A percentile compares a stretch with the other conserved stretches of the same genome.
phyloP scores from a whole-genome alignment of 2,888 invertebrate species.

The Napeogenes sylphis region DNA sequence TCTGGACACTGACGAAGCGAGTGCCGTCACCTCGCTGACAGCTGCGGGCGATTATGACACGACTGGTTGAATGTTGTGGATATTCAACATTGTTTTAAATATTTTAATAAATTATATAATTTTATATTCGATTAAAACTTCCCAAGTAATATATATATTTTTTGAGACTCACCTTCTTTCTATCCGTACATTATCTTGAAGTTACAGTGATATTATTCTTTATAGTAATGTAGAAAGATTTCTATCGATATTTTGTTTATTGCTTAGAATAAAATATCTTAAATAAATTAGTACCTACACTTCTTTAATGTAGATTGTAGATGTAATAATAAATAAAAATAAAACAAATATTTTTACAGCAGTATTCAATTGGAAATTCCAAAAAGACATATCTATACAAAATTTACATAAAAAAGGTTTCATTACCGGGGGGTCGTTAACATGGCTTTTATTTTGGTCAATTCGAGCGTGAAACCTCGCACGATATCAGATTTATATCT shows the following conservation, averaged over 20 bases:
- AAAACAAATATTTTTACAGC: not conserved
- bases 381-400: slow-evolving; percentile 35
- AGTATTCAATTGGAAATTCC: not conserved
- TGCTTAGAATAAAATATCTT: no score
- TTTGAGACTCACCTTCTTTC: no score
- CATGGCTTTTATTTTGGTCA: slow-evolving; percentile 55
- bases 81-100: slow-evolving; percentile 1
- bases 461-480: slow-evolving; percentile 42
- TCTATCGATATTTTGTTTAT: no score
- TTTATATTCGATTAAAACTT: no score
- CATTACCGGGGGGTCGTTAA: slow-evolving; percentile 54
- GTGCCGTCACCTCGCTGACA: slow-evolving; percentile 37
- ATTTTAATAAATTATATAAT: not conserved
- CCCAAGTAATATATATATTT: no score
- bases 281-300: not conserved
- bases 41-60: slow-evolving; percentile 47
- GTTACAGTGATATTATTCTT: no score
- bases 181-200: no score
- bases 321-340: not conserved
- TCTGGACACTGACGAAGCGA: slow-evolving; percentile 44
- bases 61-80: slow-evolving; percentile 30
- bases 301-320: not conserved
- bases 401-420: slow-evolving; percentile 45
- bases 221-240: no score
- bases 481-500: slow-evolving; percentile 24